phyloP scores from a whole-genome alignment of 2,113 vertebrate species.

The Guaruba guarouba region DNA sequence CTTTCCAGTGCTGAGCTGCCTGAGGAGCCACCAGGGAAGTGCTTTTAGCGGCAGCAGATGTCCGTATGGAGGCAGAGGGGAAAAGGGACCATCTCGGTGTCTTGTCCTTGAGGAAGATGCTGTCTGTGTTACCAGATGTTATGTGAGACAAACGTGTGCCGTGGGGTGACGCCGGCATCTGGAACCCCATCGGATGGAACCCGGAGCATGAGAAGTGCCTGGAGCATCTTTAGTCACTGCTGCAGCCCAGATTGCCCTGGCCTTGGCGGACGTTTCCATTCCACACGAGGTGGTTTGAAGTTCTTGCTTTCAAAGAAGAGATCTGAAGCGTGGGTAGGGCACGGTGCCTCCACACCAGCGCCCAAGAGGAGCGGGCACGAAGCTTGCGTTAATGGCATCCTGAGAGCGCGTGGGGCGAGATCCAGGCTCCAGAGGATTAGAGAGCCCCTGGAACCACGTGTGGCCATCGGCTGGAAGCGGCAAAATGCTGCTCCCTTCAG shows the following conservation, averaged over 20 bases:
- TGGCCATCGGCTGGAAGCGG: neutral
- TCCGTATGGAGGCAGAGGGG: neutral
- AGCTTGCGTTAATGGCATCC: neutral
- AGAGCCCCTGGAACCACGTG: neutral
- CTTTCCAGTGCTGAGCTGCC: neutral
- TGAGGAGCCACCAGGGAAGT: neutral
- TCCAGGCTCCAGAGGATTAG: neutral
- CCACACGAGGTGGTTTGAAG: neutral
- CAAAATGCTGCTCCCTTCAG: neutral
- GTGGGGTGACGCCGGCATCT: rapidly evolving
- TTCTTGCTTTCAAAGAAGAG: neutral
- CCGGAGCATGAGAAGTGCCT: neutral
- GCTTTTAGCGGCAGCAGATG: neutral
- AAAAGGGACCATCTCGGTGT: neutral
- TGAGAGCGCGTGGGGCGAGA: neutral
- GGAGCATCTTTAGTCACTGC: neutral
- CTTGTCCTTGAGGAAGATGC: neutral
- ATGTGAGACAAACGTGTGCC: rapidly evolving
- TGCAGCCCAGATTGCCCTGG: neutral
- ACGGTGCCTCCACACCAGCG: rapidly evolving
- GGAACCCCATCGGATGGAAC: neutral
- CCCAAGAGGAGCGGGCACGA: neutral
- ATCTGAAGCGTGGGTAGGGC: neutral
- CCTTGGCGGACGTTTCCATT: rapidly evolving
- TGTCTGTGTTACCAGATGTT: rapidly evolving